Conservation (phyloP, 2,797 vertebrate genomes). For the Lates japonicus region DNA sequence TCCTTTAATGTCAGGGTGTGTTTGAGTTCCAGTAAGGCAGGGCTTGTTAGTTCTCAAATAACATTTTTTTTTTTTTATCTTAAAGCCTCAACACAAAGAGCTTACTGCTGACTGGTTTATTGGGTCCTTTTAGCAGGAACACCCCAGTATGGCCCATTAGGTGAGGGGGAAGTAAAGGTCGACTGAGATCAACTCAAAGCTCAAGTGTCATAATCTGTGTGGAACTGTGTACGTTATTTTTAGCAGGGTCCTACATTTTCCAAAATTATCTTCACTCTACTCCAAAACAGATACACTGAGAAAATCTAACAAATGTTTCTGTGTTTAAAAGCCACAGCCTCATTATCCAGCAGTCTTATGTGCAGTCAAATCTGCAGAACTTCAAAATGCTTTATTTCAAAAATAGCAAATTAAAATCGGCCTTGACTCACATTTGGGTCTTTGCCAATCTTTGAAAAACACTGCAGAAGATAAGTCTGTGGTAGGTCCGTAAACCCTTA, state of each 20-base stretch:
- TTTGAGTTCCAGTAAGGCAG: slow-evolving; percentile 24
- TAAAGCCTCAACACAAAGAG: slow-evolving; percentile 41
- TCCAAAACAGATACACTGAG: neutral
- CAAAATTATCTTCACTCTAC: neutral
- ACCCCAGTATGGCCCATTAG: slow-evolving; percentile 40
- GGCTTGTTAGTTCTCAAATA: slow-evolving; percentile 35
- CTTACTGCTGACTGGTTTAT: slow-evolving; percentile 28
- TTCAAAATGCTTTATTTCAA: neutral
- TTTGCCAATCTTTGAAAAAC: slow-evolving; percentile 5
- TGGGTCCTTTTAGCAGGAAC: slow-evolving; percentile 36
- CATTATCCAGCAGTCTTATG: neutral
- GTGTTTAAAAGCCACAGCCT: neutral
- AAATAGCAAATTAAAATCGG: neutral
- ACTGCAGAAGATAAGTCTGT: slow-evolving; percentile 6
- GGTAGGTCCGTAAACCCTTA: slow-evolving; percentile 23
- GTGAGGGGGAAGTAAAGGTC: neutral
- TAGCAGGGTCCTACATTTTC: neutral
- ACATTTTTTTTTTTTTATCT: slow-evolving; percentile 17
- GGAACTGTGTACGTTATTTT: slow-evolving; percentile 23
- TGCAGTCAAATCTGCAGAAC: neutral
- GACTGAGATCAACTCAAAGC: slow-evolving; percentile 12
- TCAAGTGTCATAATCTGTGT: slow-evolving; percentile 16
- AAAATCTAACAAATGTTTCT: neutral
- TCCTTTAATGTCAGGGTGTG: slow-evolving; percentile 44
- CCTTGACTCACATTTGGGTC: neutral